Evolutionary conservation across 2,888 invertebrate species (phyloP), one percentile per base, ranked within the genome.

Genomic region (Baccha elongata): DNA sequence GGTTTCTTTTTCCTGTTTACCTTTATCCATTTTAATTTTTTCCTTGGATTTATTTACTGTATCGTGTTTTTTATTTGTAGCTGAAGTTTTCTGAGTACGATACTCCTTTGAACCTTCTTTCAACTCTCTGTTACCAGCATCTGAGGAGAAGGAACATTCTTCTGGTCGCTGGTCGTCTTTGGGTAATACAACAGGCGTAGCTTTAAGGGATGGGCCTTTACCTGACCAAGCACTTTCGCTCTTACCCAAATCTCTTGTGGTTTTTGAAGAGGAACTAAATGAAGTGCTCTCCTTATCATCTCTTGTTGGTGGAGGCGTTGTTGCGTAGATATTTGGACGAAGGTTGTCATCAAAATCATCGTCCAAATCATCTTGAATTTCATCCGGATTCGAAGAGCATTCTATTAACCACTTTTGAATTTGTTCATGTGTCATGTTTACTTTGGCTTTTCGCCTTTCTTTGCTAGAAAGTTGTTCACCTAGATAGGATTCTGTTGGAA

Each of bases 381-480:
- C 90, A 84, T 91, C 91, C 23, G 92, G 92, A 72, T 92, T 92
- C 8, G 92, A 89, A 1, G 92, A 92, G 85, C 92, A 92, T 85
- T 93, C 93, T 71, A 91, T 91, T 5, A 93, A 85, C 94, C 94
- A 94, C 86, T 94, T 93, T 85, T 94, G 94, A 46, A 94, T 94
- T 88, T 94, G 93, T 86, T 94, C 94, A 37, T 93, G 93, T 0
- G 94, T 94, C 94, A 94, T 94, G 86, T 94, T 94, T 0, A 94
- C 93, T 87, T 93, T 93, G 15, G 93, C 93, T 87, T 93, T 92
- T 84, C 87, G 90, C 60, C 88, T 88, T 58, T 91, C 91, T 79
- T 91, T 91, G 73, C 90, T 90, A 0, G 91, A 88, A 23, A 91
- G 80, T 68, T 90, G 90, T 73, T 91, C 91, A 2, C 90, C 90